Percentiles rank a stretch among this genome's conserved stretches.
Conservation (phyloP, 2,888 invertebrate species). For the Chrysolina haemoptera region DNA sequence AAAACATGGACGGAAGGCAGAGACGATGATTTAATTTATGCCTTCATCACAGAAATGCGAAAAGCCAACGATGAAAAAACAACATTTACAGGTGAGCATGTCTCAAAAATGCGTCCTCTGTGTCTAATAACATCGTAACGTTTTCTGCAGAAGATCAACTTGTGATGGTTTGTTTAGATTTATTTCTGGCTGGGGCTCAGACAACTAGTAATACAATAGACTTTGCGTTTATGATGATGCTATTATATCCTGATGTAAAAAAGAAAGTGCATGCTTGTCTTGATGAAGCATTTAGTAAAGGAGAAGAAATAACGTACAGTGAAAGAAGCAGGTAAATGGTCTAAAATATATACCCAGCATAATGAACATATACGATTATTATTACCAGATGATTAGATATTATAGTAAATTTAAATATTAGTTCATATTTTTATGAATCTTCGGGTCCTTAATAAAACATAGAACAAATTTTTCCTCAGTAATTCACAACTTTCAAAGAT, state of each 20-base stretch:
- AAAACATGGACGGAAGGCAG: conserved; percentile 68
- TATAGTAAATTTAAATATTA: too few relatives aligned
- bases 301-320: conserved; percentile 68
- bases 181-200: conserved; percentile 78
- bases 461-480: too few relatives aligned
- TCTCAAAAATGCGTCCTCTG: not conserved
- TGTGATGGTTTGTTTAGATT: conserved; percentile 77
- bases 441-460: too few relatives aligned
- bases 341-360: not conserved
- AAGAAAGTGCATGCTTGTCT: conserved; percentile 73
- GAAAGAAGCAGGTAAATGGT: conserved; percentile 70
- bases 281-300: conserved; percentile 67
- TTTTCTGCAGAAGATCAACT: conserved; percentile 75
- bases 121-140: not conserved
- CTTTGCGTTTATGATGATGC: conserved; percentile 75
- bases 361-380: too few relatives aligned
- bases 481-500: too few relatives aligned
- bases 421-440: too few relatives aligned
- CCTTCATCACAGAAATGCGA: conserved; percentile 76
- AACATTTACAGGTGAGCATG: conserved; percentile 69
- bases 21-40: conserved; percentile 75
- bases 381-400: too few relatives aligned
- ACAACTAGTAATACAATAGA: conserved; percentile 78
- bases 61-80: conserved; percentile 58
- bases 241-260: conserved; percentile 75